phyloP scores from a whole-genome alignment of 2,797 vertebrate species.

The Amblyraja radiata region DNA sequence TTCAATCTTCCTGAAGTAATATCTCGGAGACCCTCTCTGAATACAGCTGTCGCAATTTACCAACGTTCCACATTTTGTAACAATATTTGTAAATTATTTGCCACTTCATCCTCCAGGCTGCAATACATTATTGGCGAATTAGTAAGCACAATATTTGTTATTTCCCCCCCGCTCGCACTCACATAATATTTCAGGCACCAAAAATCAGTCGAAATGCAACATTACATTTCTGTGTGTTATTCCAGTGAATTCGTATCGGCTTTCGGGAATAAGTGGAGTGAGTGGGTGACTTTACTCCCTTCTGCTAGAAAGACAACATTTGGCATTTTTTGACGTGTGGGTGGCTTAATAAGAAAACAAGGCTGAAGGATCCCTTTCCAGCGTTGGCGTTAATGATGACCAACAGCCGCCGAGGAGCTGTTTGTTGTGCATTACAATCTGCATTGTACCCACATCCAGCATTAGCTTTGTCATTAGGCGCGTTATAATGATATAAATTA shows the following conservation, averaged over 20 bases:
- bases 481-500: neutral
- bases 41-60: neutral
- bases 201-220: neutral
- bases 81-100: neutral
- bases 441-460: neutral
- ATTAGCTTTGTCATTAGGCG: neutral
- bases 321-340: conserved; percentile 13
- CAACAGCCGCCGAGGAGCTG: neutral
- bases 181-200: neutral
- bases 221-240: neutral
- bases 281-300: neutral
- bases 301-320: conserved; percentile 19
- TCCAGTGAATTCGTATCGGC: neutral
- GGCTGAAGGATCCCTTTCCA: neutral
- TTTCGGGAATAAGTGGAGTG: neutral
- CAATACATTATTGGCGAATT: conserved; percentile 15
- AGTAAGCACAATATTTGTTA: neutral
- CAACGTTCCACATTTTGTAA: neutral
- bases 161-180: neutral
- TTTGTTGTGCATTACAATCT: neutral
- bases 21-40: neutral
- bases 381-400: neutral
- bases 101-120: neutral
- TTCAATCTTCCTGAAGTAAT: neutral
- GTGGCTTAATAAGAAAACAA: conserved; percentile 16